Percentiles rank a stretch among this genome's conserved stretches.
Evolutionary conservation across 2,797 vertebrate genomes (phyloP).

Genomic region (Cossypha niveicapilla): DNA sequence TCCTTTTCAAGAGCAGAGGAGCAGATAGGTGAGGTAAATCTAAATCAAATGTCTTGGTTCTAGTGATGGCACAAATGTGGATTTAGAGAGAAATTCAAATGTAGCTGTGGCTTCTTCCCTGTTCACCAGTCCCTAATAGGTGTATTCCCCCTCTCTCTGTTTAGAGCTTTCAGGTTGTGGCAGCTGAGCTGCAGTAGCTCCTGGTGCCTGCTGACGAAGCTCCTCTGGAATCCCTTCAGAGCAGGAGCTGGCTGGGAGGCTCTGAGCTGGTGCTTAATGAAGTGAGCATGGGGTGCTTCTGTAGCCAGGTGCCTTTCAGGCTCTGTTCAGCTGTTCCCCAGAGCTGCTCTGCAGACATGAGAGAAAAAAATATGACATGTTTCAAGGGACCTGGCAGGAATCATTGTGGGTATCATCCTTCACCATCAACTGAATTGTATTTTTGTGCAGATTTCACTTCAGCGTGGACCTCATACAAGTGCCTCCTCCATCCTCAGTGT

Average conservation of each 20-base stretch:
- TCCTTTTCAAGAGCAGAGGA: background rate
- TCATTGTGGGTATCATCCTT: background rate
- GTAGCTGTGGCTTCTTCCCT: background rate
- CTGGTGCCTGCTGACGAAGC: rapidly evolving
- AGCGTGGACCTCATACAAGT: rapidly evolving
- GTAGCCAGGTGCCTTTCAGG: rapidly evolving
- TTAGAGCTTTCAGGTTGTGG: background rate
- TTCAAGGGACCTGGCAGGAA: background rate
- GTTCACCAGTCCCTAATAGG: background rate
- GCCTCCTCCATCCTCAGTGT: rapidly evolving
- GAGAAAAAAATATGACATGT: rapidly evolving
- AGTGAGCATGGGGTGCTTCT: rapidly evolving
- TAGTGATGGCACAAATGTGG: background rate
- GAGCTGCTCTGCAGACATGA: background rate
- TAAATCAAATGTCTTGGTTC: background rate
- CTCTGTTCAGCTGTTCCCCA: background rate
- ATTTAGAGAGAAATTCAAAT: background rate
- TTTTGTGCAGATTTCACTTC: background rate
- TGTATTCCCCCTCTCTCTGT: background rate
- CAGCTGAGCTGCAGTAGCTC: background rate
- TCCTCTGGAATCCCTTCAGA: background rate
- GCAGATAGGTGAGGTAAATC: background rate
- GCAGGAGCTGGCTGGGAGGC: background rate
- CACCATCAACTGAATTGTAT: background rate
- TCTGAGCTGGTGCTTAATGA: background rate